A percentile compares a stretch with the other conserved stretches of the same genome.
phyloP scores from a whole-genome alignment of 2,113 vertebrate genomes.

The Python bivittatus region DNA sequence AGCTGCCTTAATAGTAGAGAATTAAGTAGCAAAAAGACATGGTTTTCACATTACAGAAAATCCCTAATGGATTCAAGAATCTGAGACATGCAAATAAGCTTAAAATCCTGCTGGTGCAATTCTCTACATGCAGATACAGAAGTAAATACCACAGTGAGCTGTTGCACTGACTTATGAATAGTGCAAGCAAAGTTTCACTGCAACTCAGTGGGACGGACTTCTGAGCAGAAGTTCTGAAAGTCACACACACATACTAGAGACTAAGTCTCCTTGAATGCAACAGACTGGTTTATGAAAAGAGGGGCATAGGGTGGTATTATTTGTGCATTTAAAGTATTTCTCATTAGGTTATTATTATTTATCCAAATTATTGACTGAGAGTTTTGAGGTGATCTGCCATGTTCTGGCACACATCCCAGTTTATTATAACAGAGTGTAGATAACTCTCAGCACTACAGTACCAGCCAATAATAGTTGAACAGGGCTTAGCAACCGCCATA shows the following conservation, averaged over 20 bases:
- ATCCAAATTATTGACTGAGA: not conserved
- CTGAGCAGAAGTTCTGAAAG: not conserved
- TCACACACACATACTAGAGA: not conserved
- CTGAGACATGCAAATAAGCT: not conserved
- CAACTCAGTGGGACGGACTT: not conserved
- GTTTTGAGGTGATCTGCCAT: not conserved
- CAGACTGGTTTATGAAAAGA: not conserved
- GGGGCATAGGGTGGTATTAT: not conserved
- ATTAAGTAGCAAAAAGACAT: not conserved
- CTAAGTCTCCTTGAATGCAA: not conserved
- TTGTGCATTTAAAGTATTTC: not conserved
- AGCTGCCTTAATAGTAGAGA: rapidly evolving
- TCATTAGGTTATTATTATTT: not conserved
- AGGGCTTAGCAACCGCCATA: not conserved
- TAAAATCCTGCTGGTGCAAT: not conserved
- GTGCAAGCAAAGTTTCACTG: not conserved
- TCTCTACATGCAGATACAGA: not conserved
- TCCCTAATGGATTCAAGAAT: not conserved
- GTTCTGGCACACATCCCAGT: not conserved
- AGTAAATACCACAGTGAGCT: not conserved
- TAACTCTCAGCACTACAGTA: not conserved
- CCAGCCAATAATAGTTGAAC: not conserved
- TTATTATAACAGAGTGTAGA: not conserved
- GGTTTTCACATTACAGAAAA: rapidly evolving
- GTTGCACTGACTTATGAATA: not conserved